Evolutionary conservation across 1,140 invertebrate species (phyloP).

Genomic region (Nasonia longicornis): DNA sequence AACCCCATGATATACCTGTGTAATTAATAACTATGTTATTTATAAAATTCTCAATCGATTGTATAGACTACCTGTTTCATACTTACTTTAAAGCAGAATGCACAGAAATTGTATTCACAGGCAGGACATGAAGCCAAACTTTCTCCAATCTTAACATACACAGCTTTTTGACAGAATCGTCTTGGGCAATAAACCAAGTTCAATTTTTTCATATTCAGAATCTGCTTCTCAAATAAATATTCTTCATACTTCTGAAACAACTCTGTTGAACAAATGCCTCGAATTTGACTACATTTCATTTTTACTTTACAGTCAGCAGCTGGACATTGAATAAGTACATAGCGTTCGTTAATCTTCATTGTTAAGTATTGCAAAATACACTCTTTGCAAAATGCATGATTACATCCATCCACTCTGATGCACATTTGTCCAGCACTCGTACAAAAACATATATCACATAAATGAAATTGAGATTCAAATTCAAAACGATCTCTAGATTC

Average conservation of each 20-base stretch:
- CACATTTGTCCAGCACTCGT: constrained; percentile 43
- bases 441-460: constrained; percentile 51
- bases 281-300: constrained; percentile 44
- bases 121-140: constrained; percentile 69
- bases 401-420: constrained; percentile 47
- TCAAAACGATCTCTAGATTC: constrained; percentile 1
- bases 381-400: constrained; percentile 49
- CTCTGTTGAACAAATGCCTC: constrained; percentile 64
- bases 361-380: constrained; percentile 46
- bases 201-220: constrained; percentile 68
- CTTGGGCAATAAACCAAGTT: constrained; percentile 75
- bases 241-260: constrained; percentile 73
- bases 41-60: neutral
- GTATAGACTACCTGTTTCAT: constrained; percentile 2
- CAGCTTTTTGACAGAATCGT: constrained; percentile 70
- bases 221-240: constrained; percentile 68
- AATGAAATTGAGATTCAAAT: constrained; percentile 44
- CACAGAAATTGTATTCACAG: constrained; percentile 74
- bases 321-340: constrained; percentile 47
- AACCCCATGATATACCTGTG: constrained; percentile 52
- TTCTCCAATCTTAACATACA: constrained; percentile 65
- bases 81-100: constrained; percentile 69
- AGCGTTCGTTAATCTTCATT: constrained; percentile 44
- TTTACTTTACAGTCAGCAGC: constrained; percentile 34
- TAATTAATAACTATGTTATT: neutral